Base-by-base conservation (phyloP, 2,113 vertebrate genomes). In the Salvelinus alpinus region DNA sequence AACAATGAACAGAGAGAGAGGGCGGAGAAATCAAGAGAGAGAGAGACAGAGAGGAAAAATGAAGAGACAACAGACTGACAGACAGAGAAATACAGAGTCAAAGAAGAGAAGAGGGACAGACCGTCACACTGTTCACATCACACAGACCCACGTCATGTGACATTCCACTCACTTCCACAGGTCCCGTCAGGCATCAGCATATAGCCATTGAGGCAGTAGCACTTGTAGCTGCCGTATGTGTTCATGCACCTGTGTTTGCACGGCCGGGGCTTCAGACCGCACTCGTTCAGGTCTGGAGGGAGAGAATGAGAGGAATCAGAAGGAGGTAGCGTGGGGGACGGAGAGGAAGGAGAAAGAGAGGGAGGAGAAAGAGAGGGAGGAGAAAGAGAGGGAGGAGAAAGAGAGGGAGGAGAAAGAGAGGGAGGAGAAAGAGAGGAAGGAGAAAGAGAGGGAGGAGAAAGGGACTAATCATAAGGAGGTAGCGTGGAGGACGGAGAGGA, bases 231-330 rank as follows among this genome's bases (percentile, higher is more conserved):
- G 86, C 97, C 97, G 0, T 92, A 95, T 0, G 96, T 98, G 83
- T 99, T 99, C 96, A 99, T 96, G 86, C 98, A 99, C 51, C 97
- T 94, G 93, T 97, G 95, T 77, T 98, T 98, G 89, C 97, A 99
- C 0, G 95, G 98, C 79, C 97, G 93, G 0, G 98, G 98, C 92
- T 99, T 96, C 82, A 99, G 91, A 64, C 97, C 98, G 25, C 97
- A 99, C 89, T 99, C 98, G 13, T 99, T 99, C 51, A 98, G 92
- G 92, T 99, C 97, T 99, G 93, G 88, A 5, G 85, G 29, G 34
- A 73, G 66, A 54, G 34, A 75, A 24, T 73, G 4, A 29, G 14
- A 24, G 64, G 13, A 5, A 12, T 29, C 25, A 29, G 64, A 7
- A 64, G 13, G 1, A 25, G 13, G 14, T 18, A 27, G 5, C 18